These are phyloP conservation scores for Petroica traversi DNA, from an alignment of 2,113 vertebrate species.

Conservation along the genomic window DNA sequence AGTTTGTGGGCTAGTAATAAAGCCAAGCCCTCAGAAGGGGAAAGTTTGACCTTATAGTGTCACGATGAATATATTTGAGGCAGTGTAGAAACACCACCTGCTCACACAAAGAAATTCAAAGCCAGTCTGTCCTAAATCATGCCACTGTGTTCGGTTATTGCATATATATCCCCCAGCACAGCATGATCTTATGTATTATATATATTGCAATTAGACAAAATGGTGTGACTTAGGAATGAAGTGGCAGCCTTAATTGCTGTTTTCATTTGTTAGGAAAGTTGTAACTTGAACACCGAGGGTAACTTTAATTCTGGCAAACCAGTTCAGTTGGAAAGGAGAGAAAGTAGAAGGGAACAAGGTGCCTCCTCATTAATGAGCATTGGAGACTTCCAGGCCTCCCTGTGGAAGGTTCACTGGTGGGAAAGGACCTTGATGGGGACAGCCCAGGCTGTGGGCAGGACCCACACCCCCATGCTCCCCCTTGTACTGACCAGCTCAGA, in stretches of 20 bases:
- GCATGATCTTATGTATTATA: conserved; percentile 73
- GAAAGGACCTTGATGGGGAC: rapidly evolving
- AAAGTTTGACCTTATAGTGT: conserved; percentile 72
- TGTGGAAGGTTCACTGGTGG: neutral
- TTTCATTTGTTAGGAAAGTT: conserved; percentile 55
- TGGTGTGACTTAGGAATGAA: conserved; percentile 68
- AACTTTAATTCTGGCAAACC: conserved; percentile 25
- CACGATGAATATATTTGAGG: conserved; percentile 66
- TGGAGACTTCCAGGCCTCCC: neutral
- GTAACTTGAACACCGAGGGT: conserved; percentile 25
- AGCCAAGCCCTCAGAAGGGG: conserved; percentile 51
- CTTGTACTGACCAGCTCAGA: no score
- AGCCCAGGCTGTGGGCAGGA: neutral
- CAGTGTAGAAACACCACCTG: conserved; percentile 68
- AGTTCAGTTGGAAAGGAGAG: neutral
- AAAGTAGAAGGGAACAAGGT: neutral
- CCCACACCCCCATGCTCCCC: neutral
- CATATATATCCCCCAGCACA: conserved; percentile 69
- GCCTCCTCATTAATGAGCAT: neutral
- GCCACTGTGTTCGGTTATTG: conserved; percentile 69
- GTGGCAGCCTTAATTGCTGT: conserved; percentile 68
- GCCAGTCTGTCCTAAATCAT: conserved; percentile 70
- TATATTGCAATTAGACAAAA: conserved; percentile 73
- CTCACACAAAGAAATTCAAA: conserved; percentile 69
- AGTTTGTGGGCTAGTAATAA: conserved; percentile 58